Evolutionary conservation across 2,888 invertebrate species (phyloP), one percentile per base, ranked within the genome.

Genomic region (Automeris io): DNA sequence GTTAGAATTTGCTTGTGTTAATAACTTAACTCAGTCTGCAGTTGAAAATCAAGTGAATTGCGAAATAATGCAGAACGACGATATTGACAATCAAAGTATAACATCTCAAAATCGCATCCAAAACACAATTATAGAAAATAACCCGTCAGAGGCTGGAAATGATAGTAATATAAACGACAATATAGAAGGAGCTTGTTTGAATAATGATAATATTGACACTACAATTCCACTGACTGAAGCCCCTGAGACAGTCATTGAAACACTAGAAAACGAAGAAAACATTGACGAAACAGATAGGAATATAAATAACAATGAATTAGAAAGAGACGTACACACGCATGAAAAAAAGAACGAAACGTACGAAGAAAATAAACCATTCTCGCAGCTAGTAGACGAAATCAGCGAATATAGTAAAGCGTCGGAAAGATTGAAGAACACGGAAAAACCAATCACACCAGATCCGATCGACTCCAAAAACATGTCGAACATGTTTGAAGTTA

Each of bases 1-100:
- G 45, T 49, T 88, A 23, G 86, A 87, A 49, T 86, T 87, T 44
- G 83, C 83, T 16, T 87, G 87, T 46, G 53, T 68, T n/a, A 62
- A 53, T 16, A 31, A 39, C 6, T 41, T 45, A 11, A 41, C 33
- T 37, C 46, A 47, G 37, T 45, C 29, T 0, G 29, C 33, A 18
- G 11, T 18, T 11, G 18, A 41, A 18, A 29, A 34, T 26, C 39
- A 39, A 11, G 13, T 33, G 5, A 18, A 23, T 33, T 36, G 41
- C 18, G 52, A 47, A 22, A 32, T 41, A 35, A 29, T 32, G 11
- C 37, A 32, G 11, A 5, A 16, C 1, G 13, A 22, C 3, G 31
- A 31, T 7, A 13, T 11, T 13, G 32, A 37, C 5, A 23, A 37
- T 11, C 23, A 32, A n/a, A 37, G n/a, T 22, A 5, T 31, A 2